These are phyloP conservation scores for Ceratosolen solmsi DNA, from an alignment of 1,140 invertebrate genomes.

Conservation along the genomic window DNA sequence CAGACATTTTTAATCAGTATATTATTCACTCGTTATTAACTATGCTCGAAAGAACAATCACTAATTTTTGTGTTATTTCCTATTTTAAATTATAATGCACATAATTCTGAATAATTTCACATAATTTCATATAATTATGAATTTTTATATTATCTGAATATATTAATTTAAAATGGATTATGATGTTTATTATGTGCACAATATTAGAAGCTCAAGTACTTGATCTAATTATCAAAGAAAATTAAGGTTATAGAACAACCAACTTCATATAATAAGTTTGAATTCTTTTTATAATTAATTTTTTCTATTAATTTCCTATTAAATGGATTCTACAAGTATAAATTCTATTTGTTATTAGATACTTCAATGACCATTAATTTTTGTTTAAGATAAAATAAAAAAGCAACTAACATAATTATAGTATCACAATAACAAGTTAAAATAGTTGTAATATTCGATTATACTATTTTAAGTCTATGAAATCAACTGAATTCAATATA, in stretches of 20 bases:
- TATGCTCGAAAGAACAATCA: slow-evolving; percentile 21
- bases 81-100: slow-evolving; percentile 23
- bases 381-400: background rate
- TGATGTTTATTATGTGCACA: too few relatives aligned
- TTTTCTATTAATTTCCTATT: slow-evolving; percentile 13
- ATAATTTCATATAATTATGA: background rate
- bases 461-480: too few relatives aligned
- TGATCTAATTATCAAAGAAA: too few relatives aligned
- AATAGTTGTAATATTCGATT: too few relatives aligned
- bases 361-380: slow-evolving; percentile 8
- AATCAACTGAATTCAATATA: too few relatives aligned
- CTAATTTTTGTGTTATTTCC: slow-evolving; percentile 3
- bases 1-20: slow-evolving; percentile 56
- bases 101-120: background rate
- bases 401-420: slow-evolving; percentile 33
- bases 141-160: background rate
- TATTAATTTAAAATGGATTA: too few relatives aligned
- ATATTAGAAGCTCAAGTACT: too few relatives aligned
- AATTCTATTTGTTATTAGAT: slow-evolving; percentile 28
- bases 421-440: background rate
- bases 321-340: background rate
- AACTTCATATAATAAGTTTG: background rate
- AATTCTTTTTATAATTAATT: slow-evolving; percentile 29
- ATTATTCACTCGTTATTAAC: slow-evolving; percentile 37
- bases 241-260: slow-evolving; percentile 12